These are phyloP conservation scores for Zelleria hepariella DNA, from an alignment of 2,888 invertebrate species.

Conservation along the genomic window DNA sequence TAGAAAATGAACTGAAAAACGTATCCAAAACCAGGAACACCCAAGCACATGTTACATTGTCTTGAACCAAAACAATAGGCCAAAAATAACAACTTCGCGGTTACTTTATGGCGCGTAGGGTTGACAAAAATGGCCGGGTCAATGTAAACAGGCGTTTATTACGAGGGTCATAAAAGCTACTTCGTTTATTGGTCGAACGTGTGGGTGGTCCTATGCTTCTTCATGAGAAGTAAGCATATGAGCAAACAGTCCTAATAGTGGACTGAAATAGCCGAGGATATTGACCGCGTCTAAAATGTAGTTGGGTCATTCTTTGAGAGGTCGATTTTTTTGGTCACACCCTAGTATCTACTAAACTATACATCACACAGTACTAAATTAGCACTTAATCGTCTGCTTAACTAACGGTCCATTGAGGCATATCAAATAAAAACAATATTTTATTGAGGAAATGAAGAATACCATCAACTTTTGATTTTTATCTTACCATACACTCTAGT, in stretches of 20 bases:
- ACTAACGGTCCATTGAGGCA: too few relatives aligned
- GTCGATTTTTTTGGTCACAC: too few relatives aligned
- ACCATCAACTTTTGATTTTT: too few relatives aligned
- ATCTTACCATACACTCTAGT: too few relatives aligned
- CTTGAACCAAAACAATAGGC: not conserved
- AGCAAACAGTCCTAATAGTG: not conserved
- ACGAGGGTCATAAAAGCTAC: slow-evolving; percentile 51
- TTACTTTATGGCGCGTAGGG: not conserved
- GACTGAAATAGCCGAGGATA: too few relatives aligned
- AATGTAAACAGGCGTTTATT: slow-evolving; percentile 37
- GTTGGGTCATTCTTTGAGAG: too few relatives aligned
- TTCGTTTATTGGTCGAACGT: slow-evolving; percentile 48
- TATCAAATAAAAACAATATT: too few relatives aligned
- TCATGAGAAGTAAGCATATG: not conserved
- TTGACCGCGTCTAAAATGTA: too few relatives aligned
- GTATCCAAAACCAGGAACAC: not conserved
- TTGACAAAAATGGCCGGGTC: not conserved
- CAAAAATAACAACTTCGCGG: not conserved
- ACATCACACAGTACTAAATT: too few relatives aligned
- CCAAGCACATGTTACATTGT: slow-evolving; percentile 11
- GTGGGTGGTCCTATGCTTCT: slow-evolving; percentile 49
- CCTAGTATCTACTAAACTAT: too few relatives aligned
- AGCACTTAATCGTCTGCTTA: too few relatives aligned
- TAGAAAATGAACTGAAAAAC: not conserved
- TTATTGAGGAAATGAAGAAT: too few relatives aligned